A percentile compares a stretch with the other conserved stretches of the same genome.
phyloP scores from a whole-genome alignment of 2,797 vertebrate species.

The Loris lydekkerianus region DNA sequence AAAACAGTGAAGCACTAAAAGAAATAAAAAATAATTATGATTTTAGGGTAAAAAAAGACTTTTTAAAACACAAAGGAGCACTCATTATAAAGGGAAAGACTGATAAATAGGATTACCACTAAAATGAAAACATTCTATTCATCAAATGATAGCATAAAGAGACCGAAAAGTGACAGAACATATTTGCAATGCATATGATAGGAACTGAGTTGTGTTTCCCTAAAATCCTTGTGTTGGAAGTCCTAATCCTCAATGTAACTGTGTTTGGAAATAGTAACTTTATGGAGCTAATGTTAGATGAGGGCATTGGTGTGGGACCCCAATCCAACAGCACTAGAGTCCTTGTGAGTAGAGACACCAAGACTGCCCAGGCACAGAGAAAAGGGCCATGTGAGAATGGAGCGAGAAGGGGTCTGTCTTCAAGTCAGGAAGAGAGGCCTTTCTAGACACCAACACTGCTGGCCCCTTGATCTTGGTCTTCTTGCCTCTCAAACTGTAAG shows the following conservation, averaged over 20 bases:
- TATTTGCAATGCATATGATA: neutral
- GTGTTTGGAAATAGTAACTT: neutral
- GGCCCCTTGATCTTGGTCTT: neutral
- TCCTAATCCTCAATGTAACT: neutral
- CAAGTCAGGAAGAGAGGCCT: neutral
- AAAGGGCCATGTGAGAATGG: neutral
- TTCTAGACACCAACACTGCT: neutral
- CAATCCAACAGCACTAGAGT: neutral
- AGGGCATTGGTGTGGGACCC: neutral
- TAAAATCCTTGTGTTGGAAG: neutral
- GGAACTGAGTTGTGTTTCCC: neutral
- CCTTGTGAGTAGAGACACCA: neutral
- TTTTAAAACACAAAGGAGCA: neutral
- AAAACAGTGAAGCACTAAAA: conserved; percentile 15
- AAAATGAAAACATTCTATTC: neutral
- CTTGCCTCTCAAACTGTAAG: neutral
- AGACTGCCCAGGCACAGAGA: neutral
- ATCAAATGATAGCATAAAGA: neutral
- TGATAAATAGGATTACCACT: neutral
- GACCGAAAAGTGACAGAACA: neutral
- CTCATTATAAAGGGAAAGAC: neutral
- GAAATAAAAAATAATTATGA: neutral
- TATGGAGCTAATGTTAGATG: neutral
- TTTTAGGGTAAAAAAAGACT: neutral
- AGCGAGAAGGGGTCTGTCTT: neutral